These are phyloP conservation scores for Nezara viridula DNA, from an alignment of 2,888 invertebrate species.

Conservation along the genomic window DNA sequence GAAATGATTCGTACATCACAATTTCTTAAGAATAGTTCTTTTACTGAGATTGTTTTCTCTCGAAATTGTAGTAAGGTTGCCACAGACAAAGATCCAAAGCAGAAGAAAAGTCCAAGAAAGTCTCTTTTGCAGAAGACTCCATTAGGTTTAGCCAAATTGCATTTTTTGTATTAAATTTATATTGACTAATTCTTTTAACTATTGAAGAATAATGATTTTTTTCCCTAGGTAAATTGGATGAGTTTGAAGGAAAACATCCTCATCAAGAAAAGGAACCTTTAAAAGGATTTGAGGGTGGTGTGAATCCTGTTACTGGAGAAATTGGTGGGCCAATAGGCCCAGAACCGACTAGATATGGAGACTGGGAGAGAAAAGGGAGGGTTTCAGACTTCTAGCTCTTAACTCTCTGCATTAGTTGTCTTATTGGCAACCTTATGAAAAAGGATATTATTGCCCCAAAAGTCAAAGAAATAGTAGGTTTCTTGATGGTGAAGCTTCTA, in stretches of 20 bases:
- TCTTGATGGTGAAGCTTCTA: neutral
- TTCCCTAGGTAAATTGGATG: constrained; percentile 80
- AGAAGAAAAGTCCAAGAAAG: neutral
- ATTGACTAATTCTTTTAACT: neutral
- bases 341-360: constrained; percentile 98
- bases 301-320: constrained; percentile 95
- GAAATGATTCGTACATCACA: neutral
- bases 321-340: constrained; percentile 95
- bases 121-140: constrained; percentile 48
- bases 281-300: constrained; percentile 86
- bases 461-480: neutral
- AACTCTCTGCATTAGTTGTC: neutral
- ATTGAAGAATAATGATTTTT: neutral
- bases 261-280: constrained; percentile 87
- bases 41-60: neutral
- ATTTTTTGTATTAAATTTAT: neutral
- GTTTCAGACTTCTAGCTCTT: constrained; percentile 88
- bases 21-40: neutral
- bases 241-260: constrained; percentile 79
- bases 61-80: neutral
- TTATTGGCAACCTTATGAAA: neutral
- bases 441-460: neutral
- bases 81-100: constrained; percentile 29
- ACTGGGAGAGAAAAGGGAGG: constrained; percentile 99
- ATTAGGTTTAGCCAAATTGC: neutral